Evolutionary conservation across 2,113 vertebrate species (phyloP).

Genomic region (Hypomesus transpacificus): DNA sequence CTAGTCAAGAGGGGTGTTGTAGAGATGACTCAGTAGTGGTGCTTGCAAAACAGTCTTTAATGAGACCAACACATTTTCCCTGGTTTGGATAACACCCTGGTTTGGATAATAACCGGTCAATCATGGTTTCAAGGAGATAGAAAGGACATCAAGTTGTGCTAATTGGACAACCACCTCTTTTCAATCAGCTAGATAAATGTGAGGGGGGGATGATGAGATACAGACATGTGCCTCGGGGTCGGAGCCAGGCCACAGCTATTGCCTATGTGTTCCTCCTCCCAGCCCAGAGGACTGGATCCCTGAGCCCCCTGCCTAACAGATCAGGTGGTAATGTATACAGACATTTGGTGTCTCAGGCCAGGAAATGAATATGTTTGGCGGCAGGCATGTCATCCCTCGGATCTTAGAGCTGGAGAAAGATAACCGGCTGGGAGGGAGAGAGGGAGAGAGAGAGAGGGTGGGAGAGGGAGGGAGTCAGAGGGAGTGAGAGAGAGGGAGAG

Average conservation of each 20-base stretch:
- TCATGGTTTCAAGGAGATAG: not conserved
- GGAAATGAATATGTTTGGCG: conserved; percentile 69
- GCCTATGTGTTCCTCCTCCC: conserved; percentile 51
- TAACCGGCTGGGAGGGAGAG: not conserved
- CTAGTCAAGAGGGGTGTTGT: too few relatives aligned
- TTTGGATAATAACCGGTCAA: too few relatives aligned
- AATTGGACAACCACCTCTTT: not conserved
- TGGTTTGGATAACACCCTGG: too few relatives aligned
- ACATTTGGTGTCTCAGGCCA: conserved; percentile 64
- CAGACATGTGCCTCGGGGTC: conserved; percentile 49
- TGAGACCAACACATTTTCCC: too few relatives aligned
- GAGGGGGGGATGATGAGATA: not conserved
- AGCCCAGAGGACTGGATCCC: conserved; percentile 67
- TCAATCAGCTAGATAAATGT: conserved; percentile 13
- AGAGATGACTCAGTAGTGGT: not conserved
- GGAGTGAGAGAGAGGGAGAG: conserved; percentile 24
- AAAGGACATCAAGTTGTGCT: conserved; percentile 8
- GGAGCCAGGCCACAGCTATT: conserved; percentile 57
- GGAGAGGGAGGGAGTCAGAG: conserved; percentile 6
- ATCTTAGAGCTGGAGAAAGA: conserved; percentile 41
- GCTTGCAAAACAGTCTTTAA: not conserved
- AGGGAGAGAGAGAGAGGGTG: not conserved
- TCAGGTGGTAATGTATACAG: conserved; percentile 76
- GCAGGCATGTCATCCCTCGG: conserved; percentile 54
- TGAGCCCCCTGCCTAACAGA: conserved; percentile 73